A percentile compares a stretch with the other conserved stretches of the same genome.
Evolutionary conservation across 1,140 invertebrate genomes (phyloP).

Genomic region (Drosophila erecta): DNA sequence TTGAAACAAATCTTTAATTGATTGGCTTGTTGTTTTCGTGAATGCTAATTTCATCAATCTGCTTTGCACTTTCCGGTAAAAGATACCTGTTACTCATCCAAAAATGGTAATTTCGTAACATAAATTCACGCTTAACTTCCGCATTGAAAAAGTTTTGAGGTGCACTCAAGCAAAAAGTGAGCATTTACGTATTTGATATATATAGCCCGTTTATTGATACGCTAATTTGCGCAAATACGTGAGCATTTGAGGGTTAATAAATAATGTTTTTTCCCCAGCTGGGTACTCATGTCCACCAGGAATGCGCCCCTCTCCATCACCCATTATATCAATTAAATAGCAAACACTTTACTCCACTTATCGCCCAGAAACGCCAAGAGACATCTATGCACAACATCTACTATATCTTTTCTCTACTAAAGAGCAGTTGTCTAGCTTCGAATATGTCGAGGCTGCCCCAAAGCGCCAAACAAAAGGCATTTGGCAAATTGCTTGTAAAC

Average conservation of each 20-base stretch:
- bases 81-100: slow-evolving; percentile 25
- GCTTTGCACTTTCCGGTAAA: not conserved
- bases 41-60: slow-evolving; percentile 14
- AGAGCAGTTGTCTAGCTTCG: slow-evolving; percentile 19
- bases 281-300: slow-evolving; percentile 7
- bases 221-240: slow-evolving; percentile 53
- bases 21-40: slow-evolving; percentile 4
- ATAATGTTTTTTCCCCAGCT: slow-evolving; percentile 17
- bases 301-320: slow-evolving; percentile 31
- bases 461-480: slow-evolving; percentile 34
- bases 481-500: slow-evolving; percentile 55
- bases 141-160: slow-evolving; percentile 25
- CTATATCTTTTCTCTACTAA: slow-evolving; percentile 30
- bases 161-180: slow-evolving; percentile 25
- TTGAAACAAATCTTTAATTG: not conserved
- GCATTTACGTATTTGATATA: slow-evolving; percentile 8
- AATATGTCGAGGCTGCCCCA: slow-evolving; percentile 5
- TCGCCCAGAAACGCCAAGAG: slow-evolving; percentile 17
- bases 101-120: slow-evolving; percentile 33
- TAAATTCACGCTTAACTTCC: slow-evolving; percentile 37
- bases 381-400: not conserved
- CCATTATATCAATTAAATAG: slow-evolving; percentile 70
- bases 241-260: slow-evolving; percentile 41
- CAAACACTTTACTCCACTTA: slow-evolving; percentile 61
- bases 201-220: slow-evolving; percentile 43